phyloP scores from a whole-genome alignment of 2,888 invertebrate genomes.

The Acanthosepion esculentum region DNA sequence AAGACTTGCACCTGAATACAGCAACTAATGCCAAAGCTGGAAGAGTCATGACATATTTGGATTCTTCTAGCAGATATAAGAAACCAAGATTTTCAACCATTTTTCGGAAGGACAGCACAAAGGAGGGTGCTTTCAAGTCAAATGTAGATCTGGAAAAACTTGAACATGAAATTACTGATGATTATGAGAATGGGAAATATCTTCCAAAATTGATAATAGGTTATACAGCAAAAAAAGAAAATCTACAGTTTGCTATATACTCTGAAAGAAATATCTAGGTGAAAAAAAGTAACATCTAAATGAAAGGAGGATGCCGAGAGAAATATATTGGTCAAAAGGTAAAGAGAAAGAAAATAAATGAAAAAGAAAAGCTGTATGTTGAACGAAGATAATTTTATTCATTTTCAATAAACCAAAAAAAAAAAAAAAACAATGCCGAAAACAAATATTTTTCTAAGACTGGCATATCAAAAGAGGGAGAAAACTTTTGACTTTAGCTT shows the following conservation, averaged over 20 bases:
- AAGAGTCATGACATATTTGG: slow-evolving; percentile 65
- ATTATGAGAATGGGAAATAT: slow-evolving; percentile 59
- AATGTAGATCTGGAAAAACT: slow-evolving; percentile 57
- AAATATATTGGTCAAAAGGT: no score
- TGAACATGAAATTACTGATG: slow-evolving; percentile 53
- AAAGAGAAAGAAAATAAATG: no score
- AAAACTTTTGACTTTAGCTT: no score
- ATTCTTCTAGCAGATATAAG: slow-evolving; percentile 63
- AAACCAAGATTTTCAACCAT: slow-evolving; percentile 68
- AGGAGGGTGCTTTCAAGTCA: slow-evolving; percentile 62
- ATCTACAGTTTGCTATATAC: slow-evolving; percentile 57
- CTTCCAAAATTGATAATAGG: slow-evolving; percentile 65
- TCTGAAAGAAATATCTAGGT: slow-evolving; percentile 53
- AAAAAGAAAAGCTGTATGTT: no score
- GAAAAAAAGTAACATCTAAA: not conserved
- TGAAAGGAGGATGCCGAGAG: no score
- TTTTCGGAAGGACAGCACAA: slow-evolving; percentile 62
- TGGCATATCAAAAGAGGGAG: no score
- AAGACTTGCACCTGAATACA: slow-evolving; percentile 59
- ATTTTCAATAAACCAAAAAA: no score
- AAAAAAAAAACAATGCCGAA: no score
- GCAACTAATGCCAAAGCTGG: slow-evolving; percentile 59
- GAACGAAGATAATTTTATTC: no score
- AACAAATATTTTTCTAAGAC: no score
- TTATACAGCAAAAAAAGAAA: slow-evolving; percentile 57